Evolutionary conservation across 2,113 vertebrate species (phyloP).

Genomic region (Bubo bubo): DNA sequence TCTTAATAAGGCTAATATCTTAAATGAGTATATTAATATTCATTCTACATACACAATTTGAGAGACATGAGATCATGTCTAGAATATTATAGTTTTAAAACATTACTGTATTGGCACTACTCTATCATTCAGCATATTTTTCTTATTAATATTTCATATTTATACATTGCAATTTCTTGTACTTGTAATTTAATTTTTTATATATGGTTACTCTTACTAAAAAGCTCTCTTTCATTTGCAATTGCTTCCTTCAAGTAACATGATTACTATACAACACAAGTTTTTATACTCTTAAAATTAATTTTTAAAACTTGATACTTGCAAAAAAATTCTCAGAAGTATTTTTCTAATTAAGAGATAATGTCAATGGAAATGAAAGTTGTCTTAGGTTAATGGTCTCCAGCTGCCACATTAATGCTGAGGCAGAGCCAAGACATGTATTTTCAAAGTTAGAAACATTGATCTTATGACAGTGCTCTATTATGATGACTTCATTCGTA

Average conservation of each 20-base stretch:
- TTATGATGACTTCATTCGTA: constrained; percentile 55
- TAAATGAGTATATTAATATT: background rate
- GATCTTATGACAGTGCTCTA: constrained; percentile 52
- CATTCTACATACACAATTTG: background rate
- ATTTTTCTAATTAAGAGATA: constrained; percentile 52
- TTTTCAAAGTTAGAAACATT: constrained; percentile 65
- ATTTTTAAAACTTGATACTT: background rate
- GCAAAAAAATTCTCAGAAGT: background rate
- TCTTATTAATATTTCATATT: background rate
- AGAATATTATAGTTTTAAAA: background rate
- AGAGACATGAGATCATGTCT: background rate
- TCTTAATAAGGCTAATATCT: background rate
- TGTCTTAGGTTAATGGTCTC: constrained; percentile 68
- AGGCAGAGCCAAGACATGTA: constrained; percentile 69
- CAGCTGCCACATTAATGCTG: constrained; percentile 69
- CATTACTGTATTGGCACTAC: background rate
- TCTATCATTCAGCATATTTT: background rate
- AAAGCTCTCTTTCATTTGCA: background rate
- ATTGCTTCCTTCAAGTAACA: background rate
- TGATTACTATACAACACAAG: background rate
- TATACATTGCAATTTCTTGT: background rate
- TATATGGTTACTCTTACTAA: background rate
- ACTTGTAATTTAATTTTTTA: background rate
- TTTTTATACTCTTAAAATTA: background rate
- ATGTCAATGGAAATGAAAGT: constrained; percentile 57